Conservation (phyloP, 2,113 vertebrate species). For the Lagopus muta region DNA sequence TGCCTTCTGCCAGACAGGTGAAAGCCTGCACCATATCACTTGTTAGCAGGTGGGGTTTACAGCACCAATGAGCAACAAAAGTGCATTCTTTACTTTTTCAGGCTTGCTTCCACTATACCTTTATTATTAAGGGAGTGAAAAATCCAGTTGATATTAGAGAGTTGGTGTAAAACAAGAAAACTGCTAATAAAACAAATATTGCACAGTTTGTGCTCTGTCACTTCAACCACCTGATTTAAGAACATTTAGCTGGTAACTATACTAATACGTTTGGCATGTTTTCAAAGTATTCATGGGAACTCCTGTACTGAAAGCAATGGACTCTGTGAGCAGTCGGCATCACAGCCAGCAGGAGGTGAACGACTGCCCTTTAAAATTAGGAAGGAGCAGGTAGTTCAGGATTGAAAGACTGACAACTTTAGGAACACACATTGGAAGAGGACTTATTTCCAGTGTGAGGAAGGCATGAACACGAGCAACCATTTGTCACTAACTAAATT, state of each 20-base stretch:
- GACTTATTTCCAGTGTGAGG: not conserved
- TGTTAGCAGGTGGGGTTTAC: not conserved
- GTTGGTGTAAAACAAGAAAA: not conserved
- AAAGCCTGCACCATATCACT: not conserved
- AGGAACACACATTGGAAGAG: not conserved
- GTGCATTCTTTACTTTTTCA: not conserved
- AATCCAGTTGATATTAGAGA: not conserved
- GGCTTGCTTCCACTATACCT: not conserved
- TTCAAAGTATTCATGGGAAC: not conserved
- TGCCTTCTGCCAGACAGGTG: not conserved
- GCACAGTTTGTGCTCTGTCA: not conserved
- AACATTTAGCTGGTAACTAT: not conserved
- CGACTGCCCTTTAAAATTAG: not conserved
- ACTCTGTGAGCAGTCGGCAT: not conserved
- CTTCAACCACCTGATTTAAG: not conserved
- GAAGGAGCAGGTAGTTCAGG: not conserved
- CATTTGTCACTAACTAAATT: not conserved
- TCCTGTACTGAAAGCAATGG: not conserved
- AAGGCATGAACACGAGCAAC: not conserved
- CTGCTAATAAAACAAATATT: accelerated
- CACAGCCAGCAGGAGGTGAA: not conserved
- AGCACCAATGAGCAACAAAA: not conserved
- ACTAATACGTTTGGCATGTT: not conserved
- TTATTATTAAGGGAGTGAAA: not conserved
- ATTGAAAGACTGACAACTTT: not conserved